Evolutionary conservation across 1,140 invertebrate species (phyloP), one percentile per base, ranked within the genome.

Genomic region (Episyrphus balteatus): DNA sequence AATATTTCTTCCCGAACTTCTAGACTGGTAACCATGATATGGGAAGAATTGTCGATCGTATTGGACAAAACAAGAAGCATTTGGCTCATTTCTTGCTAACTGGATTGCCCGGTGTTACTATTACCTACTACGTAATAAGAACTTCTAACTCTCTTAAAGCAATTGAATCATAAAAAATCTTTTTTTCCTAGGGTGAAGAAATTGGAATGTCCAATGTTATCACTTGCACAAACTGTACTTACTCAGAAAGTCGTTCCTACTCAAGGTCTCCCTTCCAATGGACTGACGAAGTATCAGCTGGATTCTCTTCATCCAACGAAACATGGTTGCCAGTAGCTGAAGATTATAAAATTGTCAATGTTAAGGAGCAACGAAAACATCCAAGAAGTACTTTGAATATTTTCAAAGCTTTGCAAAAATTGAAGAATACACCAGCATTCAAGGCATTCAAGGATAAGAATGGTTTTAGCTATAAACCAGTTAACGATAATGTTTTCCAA

Each of bases 161-260:
- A 26, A 26, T 5, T 26, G 8, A 26, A 26, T 8, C 21, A 26
- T 5, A 26, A 26, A 26, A 26, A 3, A 26, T 5, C 8, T 26
- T 31, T 31, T 9, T 41, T 31, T 10, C 38, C 15, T 59, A 85
- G 70, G 87, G 87, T 6, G 87, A 91, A 63, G 88, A 91, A 68
- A 78, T 91, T 19, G 86, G 80, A 1, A 89, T 90, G 83, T 61
- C 72, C 15, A 78, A 89, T 63, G 77, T 73, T 5, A 46, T 52
- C 2, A 65, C 75, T 0, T 59, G 64, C 10, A 8, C 21, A 26
- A 26, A 5, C 8, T 80, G 70, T 62, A 60, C 72, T 7, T 67
- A 74, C 6, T 76, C 73, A 53, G 21, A 26, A 5, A 26, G 63
- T 2, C 54, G 79, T 21, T 79, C 82, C 58, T 73, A 74, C 0